Evolutionary conservation across 2,797 vertebrate genomes (phyloP), one percentile per base, ranked within the genome.

Genomic region (Oreonectes daqikongensis): DNA sequence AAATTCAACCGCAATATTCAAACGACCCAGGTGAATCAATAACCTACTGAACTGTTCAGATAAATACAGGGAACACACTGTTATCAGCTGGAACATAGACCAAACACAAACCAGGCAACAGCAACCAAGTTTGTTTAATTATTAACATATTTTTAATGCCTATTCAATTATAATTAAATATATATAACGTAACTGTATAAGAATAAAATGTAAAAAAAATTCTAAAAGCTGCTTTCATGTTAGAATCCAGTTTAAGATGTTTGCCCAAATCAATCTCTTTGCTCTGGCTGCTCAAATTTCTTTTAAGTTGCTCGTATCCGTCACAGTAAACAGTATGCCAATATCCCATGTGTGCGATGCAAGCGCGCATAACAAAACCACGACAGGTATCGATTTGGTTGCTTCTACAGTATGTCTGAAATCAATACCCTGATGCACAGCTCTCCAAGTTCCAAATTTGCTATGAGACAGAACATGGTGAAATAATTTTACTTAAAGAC

Each of bases 1-100:
- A 67, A 68, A 75, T 69, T 22, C 24, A 48, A 28, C 2, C 2
- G 2, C 15, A 40, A 17, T 55, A 64, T 60, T 66, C 24, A 76
- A 60, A 72, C 40, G 44, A 26, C 10, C 24, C 22, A 10, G 53
- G 4, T 63, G 32, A 61, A 61, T 38, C 64, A 24, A 18, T 10
- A 42, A 20, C 32, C 18, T 24, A 66, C 10, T 55, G 30, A 61
- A 35, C 59, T 40, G 30, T 40, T 53, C 5, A 26, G 30, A 70
- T 70, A 35, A 61, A 30, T 44, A 42, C 22, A 60, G 20, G 44
- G 35, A n/a, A 42, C 6, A 35, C 28, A 11, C 59, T 20, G 22
- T n/a, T 38, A 38, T 74, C 59, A 73, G 71, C 7, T 73, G 30
- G 46, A n/a, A 61, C 18, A 10, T n/a, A 35, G 35, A 69, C 53